phyloP scores from a whole-genome alignment of 2,113 vertebrate species.

The Choloepus hoffmanni region DNA sequence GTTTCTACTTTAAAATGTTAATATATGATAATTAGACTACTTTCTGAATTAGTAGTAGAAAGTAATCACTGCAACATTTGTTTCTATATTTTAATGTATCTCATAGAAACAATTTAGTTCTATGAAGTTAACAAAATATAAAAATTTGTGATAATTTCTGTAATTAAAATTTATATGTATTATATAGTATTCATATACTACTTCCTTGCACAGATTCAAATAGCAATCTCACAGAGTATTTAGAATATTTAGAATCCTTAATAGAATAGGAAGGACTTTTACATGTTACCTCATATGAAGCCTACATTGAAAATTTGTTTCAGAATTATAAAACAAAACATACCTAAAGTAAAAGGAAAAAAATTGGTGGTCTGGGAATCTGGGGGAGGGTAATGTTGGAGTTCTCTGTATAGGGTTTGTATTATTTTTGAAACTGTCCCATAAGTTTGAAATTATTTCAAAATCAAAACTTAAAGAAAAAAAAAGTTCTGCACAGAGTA shows the following conservation, averaged over 20 bases:
- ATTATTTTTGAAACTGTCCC: too few relatives aligned
- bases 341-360: background rate
- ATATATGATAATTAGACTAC: too few relatives aligned
- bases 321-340: constrained; percentile 4
- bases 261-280: constrained; percentile 11
- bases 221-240: background rate
- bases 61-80: constrained; percentile 33
- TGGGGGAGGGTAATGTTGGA: too few relatives aligned
- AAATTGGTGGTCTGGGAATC: background rate
- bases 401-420: too few relatives aligned
- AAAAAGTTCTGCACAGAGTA: background rate
- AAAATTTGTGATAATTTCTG: too few relatives aligned
- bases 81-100: constrained; percentile 50
- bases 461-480: background rate
- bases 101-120: constrained; percentile 29
- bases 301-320: background rate
- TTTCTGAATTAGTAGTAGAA: constrained; percentile 47
- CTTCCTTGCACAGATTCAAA: background rate
- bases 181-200: background rate
- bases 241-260: constrained; percentile 16
- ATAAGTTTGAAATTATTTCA: background rate
- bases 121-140: constrained; percentile 38
- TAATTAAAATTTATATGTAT: background rate
- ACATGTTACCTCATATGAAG: background rate
- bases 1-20: too few relatives aligned